Base-by-base conservation (phyloP, 2,113 vertebrate genomes). In the Budorcas taxicolor region DNA sequence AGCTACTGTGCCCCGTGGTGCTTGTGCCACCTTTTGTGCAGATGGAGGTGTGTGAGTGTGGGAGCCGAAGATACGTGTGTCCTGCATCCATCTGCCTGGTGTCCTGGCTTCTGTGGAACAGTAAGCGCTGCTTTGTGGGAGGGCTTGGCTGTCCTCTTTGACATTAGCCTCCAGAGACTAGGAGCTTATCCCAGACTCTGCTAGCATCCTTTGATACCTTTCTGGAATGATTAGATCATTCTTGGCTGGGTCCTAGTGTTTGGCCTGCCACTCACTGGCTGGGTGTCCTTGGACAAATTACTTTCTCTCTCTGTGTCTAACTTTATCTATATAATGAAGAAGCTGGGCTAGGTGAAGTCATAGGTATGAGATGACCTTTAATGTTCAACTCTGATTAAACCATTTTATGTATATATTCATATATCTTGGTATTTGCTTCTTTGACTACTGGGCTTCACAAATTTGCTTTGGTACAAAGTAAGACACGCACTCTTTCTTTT, bases 191-290 rank as follows among this genome's bases (percentile, higher is more conserved):
- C 47, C 36, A 82, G 53, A 87, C 31, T 33, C 64, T 55, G 87
- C 45, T 92, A 62, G 90, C 58, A 60, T 95, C 40, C 80, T 94
- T 43, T 50, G 76, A 58, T 94, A 96, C 89, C 45, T 78, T 95
- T 96, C 58, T 76, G 87, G 90, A 97, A 81, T 60, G 47, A 84
- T 87, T 92, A 87, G 84, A 88, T 96, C 36, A 62, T 78, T 85
- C n/a, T 85, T 96, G 95, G 76, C 87, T 82, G 47, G 45, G 19
- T 52, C 43, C 40, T 86, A 36, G 13, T 87, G 19, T 76, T 96
- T 95, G 47, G 55, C 33, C 25, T 80, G 50, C 71, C 67, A 95
- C 80, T 94, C 67, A 27, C 43, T 88, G 84, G 58, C 53, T 57
- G 47, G 16, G 50, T 92, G 33, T 91, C 92, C 80, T 96, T 95